Base-by-base conservation (phyloP, 2,888 invertebrate genomes). In the Xestia rhomboidea region DNA sequence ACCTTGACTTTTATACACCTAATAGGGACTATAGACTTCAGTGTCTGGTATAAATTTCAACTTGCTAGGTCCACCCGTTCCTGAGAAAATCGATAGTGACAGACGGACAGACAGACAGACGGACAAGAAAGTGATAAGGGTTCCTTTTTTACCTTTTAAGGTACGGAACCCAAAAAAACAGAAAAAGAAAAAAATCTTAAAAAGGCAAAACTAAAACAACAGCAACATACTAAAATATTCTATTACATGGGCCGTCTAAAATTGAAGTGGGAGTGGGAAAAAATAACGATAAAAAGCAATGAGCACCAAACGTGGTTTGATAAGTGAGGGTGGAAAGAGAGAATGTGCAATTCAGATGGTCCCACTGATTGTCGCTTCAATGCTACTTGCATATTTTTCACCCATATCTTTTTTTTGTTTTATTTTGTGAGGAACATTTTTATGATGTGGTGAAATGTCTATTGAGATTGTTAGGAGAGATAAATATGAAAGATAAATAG, bases 231-330 rank as follows among this genome's bases (percentile, higher is more conserved):
- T 84, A 63, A 57, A 77, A 72, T 72, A 83, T 84, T 87, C 84
- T 76, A 85, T 81, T 85, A 84, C 44, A 73, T 34, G 21, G 38
- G 62, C 38, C 51, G 71, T 51, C 70, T 84, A 66, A 78, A 70
- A 75, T 60, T 81, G 77, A 82, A 83, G 73, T 63, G 60, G 27
- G 13, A 68, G n/a, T n/a, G n/a, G 74, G 57, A 66, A 76, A 76
- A 78, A 77, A 83, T 71, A 73, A 34, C 54, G 41, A 72, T 86
- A 87, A 87, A 87, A 86, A 71, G 66, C 73, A 83, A 79, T 68
- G 81, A 68, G 66, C 57, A 70, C 68, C 64, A 71, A 79, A 71
- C 66, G 73, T 68, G 67, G 73, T 79, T 81, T 79, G 87, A 77
- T 86, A 87, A 87, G 85, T 76, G 75, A 60, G 62, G 73, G 66